Evolutionary conservation across 2,797 vertebrate genomes (phyloP).

Genomic region (Hydrophis major): DNA sequence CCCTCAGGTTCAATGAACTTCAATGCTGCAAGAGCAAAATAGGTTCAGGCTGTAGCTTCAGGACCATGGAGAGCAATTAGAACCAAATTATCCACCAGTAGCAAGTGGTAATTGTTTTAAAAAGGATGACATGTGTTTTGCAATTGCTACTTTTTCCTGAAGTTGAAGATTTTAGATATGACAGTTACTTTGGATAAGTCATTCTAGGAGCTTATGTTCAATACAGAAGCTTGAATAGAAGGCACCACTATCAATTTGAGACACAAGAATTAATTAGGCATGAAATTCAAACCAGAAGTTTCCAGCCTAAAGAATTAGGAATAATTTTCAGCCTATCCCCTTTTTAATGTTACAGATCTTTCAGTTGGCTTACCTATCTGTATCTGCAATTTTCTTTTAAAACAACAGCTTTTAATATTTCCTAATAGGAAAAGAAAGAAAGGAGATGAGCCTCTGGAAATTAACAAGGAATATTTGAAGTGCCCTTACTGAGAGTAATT

Average conservation of each 20-base stretch:
- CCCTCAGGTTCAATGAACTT: not conserved
- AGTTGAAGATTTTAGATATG: not conserved
- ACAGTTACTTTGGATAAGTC: not conserved
- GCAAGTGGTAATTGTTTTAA: not conserved
- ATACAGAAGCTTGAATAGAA: not conserved
- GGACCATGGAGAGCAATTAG: not conserved
- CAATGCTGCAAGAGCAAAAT: not conserved
- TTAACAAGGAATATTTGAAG: not conserved
- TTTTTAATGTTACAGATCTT: not conserved
- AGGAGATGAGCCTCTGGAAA: not conserved
- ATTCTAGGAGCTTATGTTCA: not conserved
- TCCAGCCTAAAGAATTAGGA: not conserved
- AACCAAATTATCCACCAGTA: not conserved
- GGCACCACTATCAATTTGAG: not conserved
- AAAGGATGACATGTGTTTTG: not conserved
- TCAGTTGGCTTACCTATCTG: not conserved
- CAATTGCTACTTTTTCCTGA: not conserved
- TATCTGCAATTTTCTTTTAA: not conserved
- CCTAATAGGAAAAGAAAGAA: not conserved
- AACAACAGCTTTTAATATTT: not conserved
- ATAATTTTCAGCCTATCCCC: not conserved
- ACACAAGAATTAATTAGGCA: not conserved
- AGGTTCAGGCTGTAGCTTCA: not conserved
- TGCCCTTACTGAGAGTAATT: not conserved
- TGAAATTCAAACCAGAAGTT: not conserved